Evolutionary conservation across 2,888 invertebrate genomes (phyloP).

Genomic region (Escarpia spicata): DNA sequence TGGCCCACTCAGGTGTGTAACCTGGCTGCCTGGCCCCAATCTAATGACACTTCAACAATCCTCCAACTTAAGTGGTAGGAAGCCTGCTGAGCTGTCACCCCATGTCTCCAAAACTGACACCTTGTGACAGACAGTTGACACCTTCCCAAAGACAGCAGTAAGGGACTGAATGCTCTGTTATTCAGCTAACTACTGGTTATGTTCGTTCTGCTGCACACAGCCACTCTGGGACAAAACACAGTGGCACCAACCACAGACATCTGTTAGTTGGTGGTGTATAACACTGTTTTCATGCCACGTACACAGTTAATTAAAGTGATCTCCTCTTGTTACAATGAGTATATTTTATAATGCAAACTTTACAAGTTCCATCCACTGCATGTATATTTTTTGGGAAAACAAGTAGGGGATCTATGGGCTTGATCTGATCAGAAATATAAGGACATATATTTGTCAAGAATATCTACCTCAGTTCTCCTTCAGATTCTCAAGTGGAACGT

Average conservation of each 20-base stretch:
- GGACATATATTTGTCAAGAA: not conserved
- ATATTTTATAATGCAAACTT: not conserved
- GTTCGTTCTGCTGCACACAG: not conserved
- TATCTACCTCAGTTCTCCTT: no score
- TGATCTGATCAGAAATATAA: not conserved
- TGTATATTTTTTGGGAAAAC: not conserved
- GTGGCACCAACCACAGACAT: not conserved
- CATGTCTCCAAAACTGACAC: not conserved
- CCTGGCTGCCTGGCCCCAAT: not conserved
- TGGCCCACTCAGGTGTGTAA: not conserved
- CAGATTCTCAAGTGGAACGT: no score
- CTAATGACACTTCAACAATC: conserved; percentile 4
- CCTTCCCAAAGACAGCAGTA: not conserved
- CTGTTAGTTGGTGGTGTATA: not conserved
- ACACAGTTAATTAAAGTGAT: not conserved
- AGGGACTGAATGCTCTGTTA: not conserved
- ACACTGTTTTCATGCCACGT: not conserved
- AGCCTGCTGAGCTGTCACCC: conserved; percentile 7
- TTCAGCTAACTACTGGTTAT: not conserved
- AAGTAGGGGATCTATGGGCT: not conserved
- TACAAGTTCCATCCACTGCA: not conserved
- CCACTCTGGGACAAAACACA: not conserved
- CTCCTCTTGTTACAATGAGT: not conserved
- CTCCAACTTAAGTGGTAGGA: not conserved
- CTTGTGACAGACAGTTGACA: not conserved